Evolutionary conservation across 2,888 invertebrate species (phyloP), one percentile per base, ranked within the genome.

Genomic region (Tenthredo distinguenda): DNA sequence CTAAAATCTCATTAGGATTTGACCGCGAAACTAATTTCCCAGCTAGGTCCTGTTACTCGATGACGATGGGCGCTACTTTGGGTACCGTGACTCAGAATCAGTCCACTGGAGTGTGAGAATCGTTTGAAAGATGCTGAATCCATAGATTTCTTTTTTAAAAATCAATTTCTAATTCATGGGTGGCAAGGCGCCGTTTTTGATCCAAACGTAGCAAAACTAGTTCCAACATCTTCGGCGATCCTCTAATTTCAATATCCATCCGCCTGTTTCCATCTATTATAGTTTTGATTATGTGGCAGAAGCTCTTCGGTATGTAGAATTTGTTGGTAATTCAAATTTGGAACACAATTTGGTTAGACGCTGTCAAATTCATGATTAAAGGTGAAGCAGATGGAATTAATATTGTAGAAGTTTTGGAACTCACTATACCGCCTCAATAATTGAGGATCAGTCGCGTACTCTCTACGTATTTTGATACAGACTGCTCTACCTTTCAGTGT

Each of bases 1-100:
- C 15, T 7, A 7, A 55, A 77, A 50, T 50, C 50, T 55, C 50
- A 77, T 55, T 77, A 47, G 77, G 77, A 77, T 77, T 77, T 77
- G 55, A 72, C 40, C 43, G 18, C 12, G 47, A n/a, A 40, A 74
- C 31, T 2, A 50, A 74, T 74, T 15, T 50, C 50, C 34, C 55
- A 10, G 50, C 47, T 31, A 18, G n/a, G 31, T 40, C 37, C 37
- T 37, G 6, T 18, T 4, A 62, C 26, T 62, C 21, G 26, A 68
- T 68, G 12, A 15, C 68, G 68, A 68, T 68, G 26, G 26, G 31
- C 68, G 55, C 18, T 62, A 26, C 62, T 62, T 62, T 62, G 1
- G 26, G 26, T 26, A 34, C 34, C 9, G n/a, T 31, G 40, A 71
- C 40, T 71, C 37, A n/a, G n/a, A 40, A 37, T 71, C 34, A 37